Percentiles rank a stretch among this genome's conserved stretches.
These are phyloP conservation scores for Drosophila neotestacea DNA, from an alignment of 2,888 invertebrate species.

Conservation along the genomic window DNA sequence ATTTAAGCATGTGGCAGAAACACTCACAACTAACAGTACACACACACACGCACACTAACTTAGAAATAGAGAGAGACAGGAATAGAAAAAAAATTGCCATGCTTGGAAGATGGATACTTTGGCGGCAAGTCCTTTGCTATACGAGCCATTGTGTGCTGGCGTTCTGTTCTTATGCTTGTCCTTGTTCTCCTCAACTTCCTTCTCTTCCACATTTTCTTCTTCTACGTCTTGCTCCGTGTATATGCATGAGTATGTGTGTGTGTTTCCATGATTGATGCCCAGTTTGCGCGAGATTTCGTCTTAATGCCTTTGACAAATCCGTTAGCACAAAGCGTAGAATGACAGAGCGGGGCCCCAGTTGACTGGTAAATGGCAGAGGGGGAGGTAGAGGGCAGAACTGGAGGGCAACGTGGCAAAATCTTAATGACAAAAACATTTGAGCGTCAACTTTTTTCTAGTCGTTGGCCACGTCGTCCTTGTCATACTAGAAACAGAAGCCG, in stretches of 20 bases:
- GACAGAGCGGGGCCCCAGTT: constrained; percentile 41
- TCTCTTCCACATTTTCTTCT: neutral
- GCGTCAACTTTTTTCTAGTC: constrained; percentile 52
- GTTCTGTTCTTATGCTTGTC: constrained; percentile 11
- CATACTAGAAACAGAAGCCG: constrained; percentile 23
- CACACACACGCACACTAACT: neutral
- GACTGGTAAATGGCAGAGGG: neutral
- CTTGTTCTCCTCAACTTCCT: constrained; percentile 23
- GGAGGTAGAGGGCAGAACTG: neutral
- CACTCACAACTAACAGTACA: constrained; percentile 18
- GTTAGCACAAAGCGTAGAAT: constrained; percentile 72
- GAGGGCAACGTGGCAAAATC: constrained; percentile 61
- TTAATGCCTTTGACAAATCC: constrained; percentile 80
- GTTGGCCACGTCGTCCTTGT: constrained; percentile 45
- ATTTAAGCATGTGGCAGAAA: constrained; percentile 27
- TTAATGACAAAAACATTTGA: constrained; percentile 79
- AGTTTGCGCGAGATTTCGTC: constrained; percentile 79
- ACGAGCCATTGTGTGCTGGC: constrained; percentile 33
- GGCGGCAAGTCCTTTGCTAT: constrained; percentile 43
- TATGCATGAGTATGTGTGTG: constrained; percentile 35
- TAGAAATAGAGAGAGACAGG: neutral
- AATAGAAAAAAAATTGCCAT: constrained; percentile 31
- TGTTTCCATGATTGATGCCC: constrained; percentile 74
- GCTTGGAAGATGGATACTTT: constrained; percentile 46
- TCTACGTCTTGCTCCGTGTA: constrained; percentile 9